phyloP scores from a whole-genome alignment of 1,140 invertebrate species.

The Magallana angulata region DNA sequence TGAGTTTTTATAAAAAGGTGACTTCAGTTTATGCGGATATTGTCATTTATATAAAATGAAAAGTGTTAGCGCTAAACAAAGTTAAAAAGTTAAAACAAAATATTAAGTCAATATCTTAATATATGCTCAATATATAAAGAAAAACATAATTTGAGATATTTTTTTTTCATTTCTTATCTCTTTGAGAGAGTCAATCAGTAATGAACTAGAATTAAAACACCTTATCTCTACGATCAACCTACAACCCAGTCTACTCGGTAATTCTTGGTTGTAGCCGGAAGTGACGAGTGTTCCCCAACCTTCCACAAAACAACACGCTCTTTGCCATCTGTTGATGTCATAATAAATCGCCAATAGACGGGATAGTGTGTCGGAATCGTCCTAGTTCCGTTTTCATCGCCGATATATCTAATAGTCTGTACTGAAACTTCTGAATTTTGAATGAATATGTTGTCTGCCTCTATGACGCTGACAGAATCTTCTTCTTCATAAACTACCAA shows the following conservation, averaged over 20 bases:
- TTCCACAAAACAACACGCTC: not conserved
- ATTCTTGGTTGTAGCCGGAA: not conserved
- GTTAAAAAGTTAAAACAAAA: no score
- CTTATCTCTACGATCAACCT: no score
- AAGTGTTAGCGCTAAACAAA: no score
- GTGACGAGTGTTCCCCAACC: not conserved
- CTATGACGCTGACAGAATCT: conserved; percentile 5
- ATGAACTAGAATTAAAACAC: no score
- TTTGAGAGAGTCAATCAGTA: no score
- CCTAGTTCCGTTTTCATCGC: not conserved
- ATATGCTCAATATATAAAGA: no score
- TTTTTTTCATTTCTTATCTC: no score
- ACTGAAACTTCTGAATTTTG: conserved; percentile 22
- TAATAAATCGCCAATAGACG: conserved; percentile 28
- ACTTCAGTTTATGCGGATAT: no score
- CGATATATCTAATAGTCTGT: conserved; percentile 41
- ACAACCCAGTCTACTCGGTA: not conserved
- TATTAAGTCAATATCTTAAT: no score
- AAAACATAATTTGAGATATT: no score
- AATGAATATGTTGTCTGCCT: conserved; percentile 40
- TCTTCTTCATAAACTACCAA: conserved; percentile 16
- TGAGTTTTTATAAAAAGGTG: no score
- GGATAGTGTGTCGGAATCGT: not conserved
- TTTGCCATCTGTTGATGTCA: conserved; percentile 1
- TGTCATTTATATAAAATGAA: no score